Base-by-base conservation (phyloP, 1,140 invertebrate species). In the Zaprionus gabonicus region DNA sequence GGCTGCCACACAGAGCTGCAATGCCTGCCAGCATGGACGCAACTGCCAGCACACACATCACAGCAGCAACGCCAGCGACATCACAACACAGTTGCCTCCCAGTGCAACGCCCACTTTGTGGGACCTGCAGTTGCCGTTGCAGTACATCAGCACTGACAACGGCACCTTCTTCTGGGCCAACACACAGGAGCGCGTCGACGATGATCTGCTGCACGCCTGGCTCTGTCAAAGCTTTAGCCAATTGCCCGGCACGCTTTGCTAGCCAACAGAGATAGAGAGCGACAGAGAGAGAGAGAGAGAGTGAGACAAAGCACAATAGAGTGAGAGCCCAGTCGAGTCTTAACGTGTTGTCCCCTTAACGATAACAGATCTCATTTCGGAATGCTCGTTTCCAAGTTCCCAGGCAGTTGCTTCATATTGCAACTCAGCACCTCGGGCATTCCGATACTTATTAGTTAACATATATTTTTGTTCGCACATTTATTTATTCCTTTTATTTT, bases 151-250 rank as follows among this genome's bases (percentile, higher is more conserved):
- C 82, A 92, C 91, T 6, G 88, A 92, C 31, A 85, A 91, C 46
- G 91, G 91, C 69, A 91, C 88, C 72, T 92, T 92, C 69, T 92
- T 92, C 38, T 92, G 91, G 91, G 78, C 91, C 70, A 90, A 82
- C 36, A 73, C 80, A 7, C 82, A 92, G 44, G 80, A 91, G 41
- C 82, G 79, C 13, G 76, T 81, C n/a, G 91, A 92, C 57, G 91
- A 92, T 53, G 88, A 92, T 71, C 74, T 92, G 46, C 74, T 92
- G 63, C 74, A 91, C 27, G 76, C 91, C 1, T 75, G 76, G 79
- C 81, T 92, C 31, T 92, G 82, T 60, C 86, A 91, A 68, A 85
- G 85, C 64, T 88, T 88, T 64, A 84, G 81, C 56, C 84, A 88
- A 62, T 27, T 88, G 66, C 85, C 81, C 4, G 85, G 85, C 62